Evolutionary conservation across 2,888 invertebrate species (phyloP).

Genomic region (Drosophila falleni): DNA sequence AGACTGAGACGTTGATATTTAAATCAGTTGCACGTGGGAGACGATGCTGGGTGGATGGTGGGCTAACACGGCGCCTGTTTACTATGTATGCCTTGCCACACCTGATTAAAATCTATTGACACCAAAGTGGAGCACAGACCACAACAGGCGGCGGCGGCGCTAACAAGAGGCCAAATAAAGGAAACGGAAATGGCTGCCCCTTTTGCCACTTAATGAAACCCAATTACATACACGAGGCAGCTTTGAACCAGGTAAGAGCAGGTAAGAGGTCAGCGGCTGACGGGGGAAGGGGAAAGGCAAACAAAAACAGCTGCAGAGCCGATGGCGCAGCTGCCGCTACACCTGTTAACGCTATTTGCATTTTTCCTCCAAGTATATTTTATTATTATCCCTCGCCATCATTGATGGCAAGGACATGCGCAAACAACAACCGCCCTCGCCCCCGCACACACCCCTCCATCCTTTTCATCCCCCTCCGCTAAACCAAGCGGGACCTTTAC

Average conservation of each 20-base stretch:
- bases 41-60: not conserved
- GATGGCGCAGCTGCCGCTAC: constrained; percentile 56
- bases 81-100: constrained; percentile 73
- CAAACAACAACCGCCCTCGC: constrained; percentile 61
- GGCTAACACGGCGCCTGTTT: constrained; percentile 52
- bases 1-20: constrained; percentile 59
- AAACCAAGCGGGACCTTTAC: not conserved
- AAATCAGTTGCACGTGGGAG: constrained; percentile 48
- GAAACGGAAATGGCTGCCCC: constrained; percentile 46
- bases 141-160: constrained; percentile 31
- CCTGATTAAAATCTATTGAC: constrained; percentile 81
- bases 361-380: constrained; percentile 51
- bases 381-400: constrained; percentile 51
- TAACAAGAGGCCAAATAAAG: constrained; percentile 39
- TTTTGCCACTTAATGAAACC: constrained; percentile 65
- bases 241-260: not conserved
- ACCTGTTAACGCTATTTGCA: constrained; percentile 76
- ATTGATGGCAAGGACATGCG: constrained; percentile 73
- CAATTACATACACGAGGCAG: constrained; percentile 65
- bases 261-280: not conserved
- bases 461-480: not conserved
- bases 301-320: constrained; percentile 73
- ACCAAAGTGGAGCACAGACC: constrained; percentile 56
- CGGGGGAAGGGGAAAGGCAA: constrained; percentile 38
- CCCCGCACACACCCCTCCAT: constrained; percentile 18